These are phyloP conservation scores for Acanthopagrus latus DNA, from an alignment of 2,797 vertebrate species.

Conservation along the genomic window DNA sequence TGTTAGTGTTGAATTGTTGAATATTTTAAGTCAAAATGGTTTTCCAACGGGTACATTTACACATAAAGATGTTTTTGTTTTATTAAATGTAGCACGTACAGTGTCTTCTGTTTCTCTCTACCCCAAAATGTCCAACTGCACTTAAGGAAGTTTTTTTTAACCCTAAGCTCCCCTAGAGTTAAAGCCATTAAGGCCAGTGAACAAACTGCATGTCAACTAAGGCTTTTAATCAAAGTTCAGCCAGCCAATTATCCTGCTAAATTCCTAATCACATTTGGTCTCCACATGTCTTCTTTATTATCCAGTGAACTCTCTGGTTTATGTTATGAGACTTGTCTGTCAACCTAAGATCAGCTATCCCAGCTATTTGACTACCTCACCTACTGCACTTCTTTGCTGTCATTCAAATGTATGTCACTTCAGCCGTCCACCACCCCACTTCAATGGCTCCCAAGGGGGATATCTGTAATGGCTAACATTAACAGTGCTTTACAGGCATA, in stretches of 20 bases:
- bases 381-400: constrained; percentile 20
- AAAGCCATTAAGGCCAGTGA: constrained; percentile 49
- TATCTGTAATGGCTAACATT: constrained; percentile 2
- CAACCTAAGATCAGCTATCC: constrained; percentile 33
- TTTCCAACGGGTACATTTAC: not conserved
- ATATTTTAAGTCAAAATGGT: constrained; percentile 1
- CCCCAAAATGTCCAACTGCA: constrained; percentile 30
- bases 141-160: not conserved
- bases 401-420: constrained; percentile 12
- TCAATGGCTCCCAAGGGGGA: not conserved
- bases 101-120: not conserved
- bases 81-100: constrained; percentile 28
- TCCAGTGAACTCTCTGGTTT: constrained; percentile 41
- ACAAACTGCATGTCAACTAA: constrained; percentile 47
- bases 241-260: constrained; percentile 48
- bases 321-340: constrained; percentile 33
- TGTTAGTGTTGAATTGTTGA: not conserved
- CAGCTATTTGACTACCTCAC: constrained; percentile 23
- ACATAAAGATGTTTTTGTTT: not conserved
- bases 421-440: not conserved
- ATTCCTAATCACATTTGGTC: constrained; percentile 34
- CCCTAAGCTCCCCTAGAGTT: constrained; percentile 22
- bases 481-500: not conserved
- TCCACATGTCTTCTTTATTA: constrained; percentile 41
- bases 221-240: constrained; percentile 53